Conservation (phyloP, 2,888 invertebrate species). For the Conistra vaccinii region DNA sequence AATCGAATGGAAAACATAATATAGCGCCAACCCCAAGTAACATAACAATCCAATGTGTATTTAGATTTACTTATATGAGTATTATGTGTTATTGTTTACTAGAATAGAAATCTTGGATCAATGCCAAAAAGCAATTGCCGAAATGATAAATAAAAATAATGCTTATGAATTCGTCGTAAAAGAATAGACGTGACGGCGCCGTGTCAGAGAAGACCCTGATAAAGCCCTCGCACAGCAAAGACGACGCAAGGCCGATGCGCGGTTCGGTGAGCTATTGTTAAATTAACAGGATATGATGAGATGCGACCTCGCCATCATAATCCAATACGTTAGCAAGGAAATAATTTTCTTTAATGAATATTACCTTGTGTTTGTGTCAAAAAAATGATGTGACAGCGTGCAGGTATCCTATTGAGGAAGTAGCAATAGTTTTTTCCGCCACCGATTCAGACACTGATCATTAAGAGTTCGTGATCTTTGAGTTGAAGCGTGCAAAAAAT, state of each 20-base stretch:
- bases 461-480: conserved; percentile 70
- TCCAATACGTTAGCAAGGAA: conserved; percentile 81
- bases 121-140: conserved; percentile 25
- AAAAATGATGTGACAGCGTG: conserved; percentile 72
- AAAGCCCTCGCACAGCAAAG: conserved; percentile 73
- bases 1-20: background rate
- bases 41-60: background rate
- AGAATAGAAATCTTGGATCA: conserved; percentile 7
- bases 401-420: conserved; percentile 67
- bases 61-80: background rate
- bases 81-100: conserved; percentile 22
- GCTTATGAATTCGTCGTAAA: conserved; percentile 27
- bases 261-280: conserved; percentile 77
- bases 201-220: conserved; percentile 76
- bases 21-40: background rate
- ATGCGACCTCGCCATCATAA: conserved; percentile 79
- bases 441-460: conserved; percentile 58
- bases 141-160: conserved; percentile 17
- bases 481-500: conserved; percentile 57
- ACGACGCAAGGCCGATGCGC: conserved; percentile 69
- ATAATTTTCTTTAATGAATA: conserved; percentile 79
- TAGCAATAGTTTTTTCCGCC: conserved; percentile 54
- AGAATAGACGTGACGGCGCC: conserved; percentile 44
- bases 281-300: conserved; percentile 82
- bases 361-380: conserved; percentile 74